phyloP scores from a whole-genome alignment of 2,888 invertebrate species.

The Siphonodentalium dalli region DNA sequence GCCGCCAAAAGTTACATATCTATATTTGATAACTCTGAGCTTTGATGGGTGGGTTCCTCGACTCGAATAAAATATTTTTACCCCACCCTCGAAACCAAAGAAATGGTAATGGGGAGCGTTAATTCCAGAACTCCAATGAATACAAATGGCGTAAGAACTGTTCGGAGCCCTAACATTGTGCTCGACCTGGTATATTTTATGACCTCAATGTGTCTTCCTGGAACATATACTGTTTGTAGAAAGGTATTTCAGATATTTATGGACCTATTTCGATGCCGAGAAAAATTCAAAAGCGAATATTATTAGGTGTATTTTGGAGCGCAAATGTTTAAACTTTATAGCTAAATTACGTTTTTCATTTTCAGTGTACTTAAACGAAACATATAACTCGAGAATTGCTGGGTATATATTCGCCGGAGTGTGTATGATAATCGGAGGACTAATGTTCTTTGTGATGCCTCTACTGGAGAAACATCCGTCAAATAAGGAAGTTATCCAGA shows the following conservation, averaged over 20 bases:
- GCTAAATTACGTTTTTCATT: slow-evolving; percentile 18
- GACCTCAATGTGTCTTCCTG: no score
- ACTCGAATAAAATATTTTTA: no score
- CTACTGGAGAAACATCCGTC: slow-evolving; percentile 53
- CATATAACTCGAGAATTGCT: slow-evolving; percentile 37
- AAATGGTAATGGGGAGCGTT: no score
- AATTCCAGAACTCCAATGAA: no score
- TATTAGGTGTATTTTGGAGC: background rate
- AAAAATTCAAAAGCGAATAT: background rate
- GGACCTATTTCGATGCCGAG: background rate
- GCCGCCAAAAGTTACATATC: no score
- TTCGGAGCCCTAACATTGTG: no score
- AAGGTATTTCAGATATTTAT: background rate
- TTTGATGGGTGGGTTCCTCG: no score
- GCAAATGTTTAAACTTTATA: background rate
- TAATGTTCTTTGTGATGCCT: slow-evolving; percentile 56
- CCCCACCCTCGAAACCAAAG: no score
- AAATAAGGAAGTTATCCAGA: slow-evolving; percentile 57
- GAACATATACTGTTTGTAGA: no score
- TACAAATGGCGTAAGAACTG: no score
- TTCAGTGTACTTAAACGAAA: slow-evolving; percentile 53
- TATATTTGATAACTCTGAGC: no score
- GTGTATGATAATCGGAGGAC: slow-evolving; percentile 50
- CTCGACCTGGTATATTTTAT: no score
- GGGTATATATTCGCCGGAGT: slow-evolving; percentile 57